Evolutionary conservation across 2,888 invertebrate species (phyloP), one percentile per base, ranked within the genome.

Genomic region (Hartigia nigra): DNA sequence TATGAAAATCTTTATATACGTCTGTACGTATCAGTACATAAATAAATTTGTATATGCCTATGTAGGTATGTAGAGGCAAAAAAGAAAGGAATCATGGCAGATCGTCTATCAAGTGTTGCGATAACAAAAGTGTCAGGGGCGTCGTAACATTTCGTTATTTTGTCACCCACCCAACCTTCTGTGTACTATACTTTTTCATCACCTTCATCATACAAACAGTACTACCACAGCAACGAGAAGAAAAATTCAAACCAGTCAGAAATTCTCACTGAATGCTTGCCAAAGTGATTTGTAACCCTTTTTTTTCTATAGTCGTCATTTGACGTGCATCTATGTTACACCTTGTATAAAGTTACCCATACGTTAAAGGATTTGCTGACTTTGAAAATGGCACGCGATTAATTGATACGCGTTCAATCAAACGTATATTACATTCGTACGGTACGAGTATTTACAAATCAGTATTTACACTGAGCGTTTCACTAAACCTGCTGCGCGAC

Each of bases 111-210:
- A 72, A 31, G 31, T 31, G 72, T 31, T 31, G 34, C 72, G 72
- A 72, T 72, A 72, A 72, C 72, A 72, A 55, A 55, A 55, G 72
- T 34, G 72, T 72, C 32, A 34, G 32, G 31, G 32, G 72, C 72
- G 72, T 72, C 72, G 32, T 72, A 72, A 72, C 72, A 34, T 72
- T 72, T 32, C 72, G 34, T 34, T 72, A 72, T 72, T 72, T 72
- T 72, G 72, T 34, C 72, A 72, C 72, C 31, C 12, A 31, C 55
- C 55, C 55, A 55, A 23, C 23, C 55, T 55, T 55, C 23, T 55
- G 55, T 55, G 55, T 55, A 55, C 23, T 55, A 23, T 55, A 55
- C 55, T 55, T 55, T 55, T 55, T 55, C 55, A 55, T 55, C 55
- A 23, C 55, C 55, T 55, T 55, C 55, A 23, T 55, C 55, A 2